phyloP scores from a whole-genome alignment of 2,113 vertebrate genomes.

The Numenius arquata region DNA sequence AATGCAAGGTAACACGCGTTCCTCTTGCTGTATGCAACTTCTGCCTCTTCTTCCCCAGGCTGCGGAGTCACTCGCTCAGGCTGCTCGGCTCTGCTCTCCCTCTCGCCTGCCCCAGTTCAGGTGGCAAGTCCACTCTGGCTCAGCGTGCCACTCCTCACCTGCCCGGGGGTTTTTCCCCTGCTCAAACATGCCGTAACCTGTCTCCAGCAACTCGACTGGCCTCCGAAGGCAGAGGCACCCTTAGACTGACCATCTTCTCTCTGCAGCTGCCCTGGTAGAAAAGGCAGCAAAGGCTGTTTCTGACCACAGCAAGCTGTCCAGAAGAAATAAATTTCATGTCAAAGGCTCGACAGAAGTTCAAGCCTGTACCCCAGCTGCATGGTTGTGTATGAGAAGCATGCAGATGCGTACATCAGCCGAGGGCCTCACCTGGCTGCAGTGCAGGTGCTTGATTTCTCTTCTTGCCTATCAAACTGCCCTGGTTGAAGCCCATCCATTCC shows the following conservation, averaged over 20 bases:
- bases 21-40: neutral
- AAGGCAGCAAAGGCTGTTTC: neutral
- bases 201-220: neutral
- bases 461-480: neutral
- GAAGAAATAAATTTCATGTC: neutral
- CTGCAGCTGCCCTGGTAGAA: neutral
- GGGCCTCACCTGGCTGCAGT: neutral
- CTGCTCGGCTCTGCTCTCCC: neutral
- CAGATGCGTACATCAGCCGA: no score
- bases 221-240: neutral
- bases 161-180: neutral
- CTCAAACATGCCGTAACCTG: neutral
- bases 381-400: fast-evolving
- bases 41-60: neutral
- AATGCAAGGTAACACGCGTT: neutral
- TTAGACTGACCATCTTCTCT: neutral
- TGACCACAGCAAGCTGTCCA: neutral
- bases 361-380: neutral
- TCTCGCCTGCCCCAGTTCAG: no score
- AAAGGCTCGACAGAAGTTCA: neutral
- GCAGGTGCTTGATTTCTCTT: neutral
- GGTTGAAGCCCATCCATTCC: neutral
- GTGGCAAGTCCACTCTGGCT: neutral
- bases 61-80: neutral
- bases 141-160: neutral